These are phyloP conservation scores for Melanaphis sacchari DNA, from an alignment of 1,140 invertebrate species.

Conservation along the genomic window DNA sequence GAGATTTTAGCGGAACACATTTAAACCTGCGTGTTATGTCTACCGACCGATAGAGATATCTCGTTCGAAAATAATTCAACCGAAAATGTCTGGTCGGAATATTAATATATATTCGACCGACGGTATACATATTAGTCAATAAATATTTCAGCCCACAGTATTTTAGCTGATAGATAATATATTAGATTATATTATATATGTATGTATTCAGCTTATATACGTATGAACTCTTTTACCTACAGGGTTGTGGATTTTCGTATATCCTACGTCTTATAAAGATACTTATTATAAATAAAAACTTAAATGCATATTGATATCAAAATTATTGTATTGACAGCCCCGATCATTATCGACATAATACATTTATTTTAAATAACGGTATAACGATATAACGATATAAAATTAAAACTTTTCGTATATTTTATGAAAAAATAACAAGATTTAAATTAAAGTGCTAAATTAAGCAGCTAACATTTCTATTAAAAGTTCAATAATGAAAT, in stretches of 20 bases:
- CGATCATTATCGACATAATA: too few relatives aligned
- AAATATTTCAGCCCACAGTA: not conserved
- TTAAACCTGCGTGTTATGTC: too few relatives aligned
- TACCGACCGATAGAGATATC: not conserved
- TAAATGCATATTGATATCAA: too few relatives aligned
- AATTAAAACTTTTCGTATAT: not conserved
- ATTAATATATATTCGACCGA: not conserved
- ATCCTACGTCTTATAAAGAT: too few relatives aligned
- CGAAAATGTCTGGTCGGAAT: not conserved
- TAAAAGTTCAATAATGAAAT: not conserved
- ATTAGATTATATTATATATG: too few relatives aligned
- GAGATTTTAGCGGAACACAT: not conserved
- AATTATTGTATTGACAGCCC: too few relatives aligned
- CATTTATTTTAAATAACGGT: not conserved
- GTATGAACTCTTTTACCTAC: not conserved
- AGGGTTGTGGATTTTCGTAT: too few relatives aligned
- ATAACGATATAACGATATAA: too few relatives aligned
- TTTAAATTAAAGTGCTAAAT: not conserved
- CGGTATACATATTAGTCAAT: not conserved
- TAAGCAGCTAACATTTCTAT: not conserved
- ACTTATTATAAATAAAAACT: too few relatives aligned
- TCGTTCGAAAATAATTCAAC: not conserved
- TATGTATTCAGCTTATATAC: not conserved
- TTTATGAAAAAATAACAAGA: not conserved
- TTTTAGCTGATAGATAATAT: not conserved